Evolutionary conservation across 1,140 invertebrate species (phyloP).

Genomic region (Leptopilina clavipes): DNA sequence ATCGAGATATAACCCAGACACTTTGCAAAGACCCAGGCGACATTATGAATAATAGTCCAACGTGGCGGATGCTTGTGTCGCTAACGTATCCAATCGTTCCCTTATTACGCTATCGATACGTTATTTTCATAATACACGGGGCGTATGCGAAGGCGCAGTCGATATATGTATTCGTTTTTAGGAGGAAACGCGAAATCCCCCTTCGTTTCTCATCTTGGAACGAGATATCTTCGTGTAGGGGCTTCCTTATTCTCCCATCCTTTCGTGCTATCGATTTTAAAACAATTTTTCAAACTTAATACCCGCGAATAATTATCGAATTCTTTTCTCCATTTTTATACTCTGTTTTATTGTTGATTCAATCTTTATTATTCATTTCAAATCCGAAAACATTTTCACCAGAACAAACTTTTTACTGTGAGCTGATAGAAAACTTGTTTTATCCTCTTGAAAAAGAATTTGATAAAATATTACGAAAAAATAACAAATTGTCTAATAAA

Average conservation of each 20-base stretch:
- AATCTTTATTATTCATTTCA: too few relatives aligned
- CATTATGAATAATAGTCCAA: constrained; percentile 64
- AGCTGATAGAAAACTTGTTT: too few relatives aligned
- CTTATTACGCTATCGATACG: constrained; percentile 74
- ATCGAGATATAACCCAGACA: constrained; percentile 65
- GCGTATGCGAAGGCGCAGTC: neutral
- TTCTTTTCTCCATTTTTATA: too few relatives aligned
- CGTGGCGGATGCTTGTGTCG: constrained; percentile 58
- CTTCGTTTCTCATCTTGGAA: constrained; percentile 10
- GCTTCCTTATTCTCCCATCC: constrained; percentile 47
- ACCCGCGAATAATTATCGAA: constrained; percentile 68
- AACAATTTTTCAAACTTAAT: constrained; percentile 72
- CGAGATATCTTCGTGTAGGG: constrained; percentile 42
- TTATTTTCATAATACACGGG: constrained; percentile 64
- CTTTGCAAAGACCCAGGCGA: constrained; percentile 63
- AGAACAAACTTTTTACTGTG: too few relatives aligned
- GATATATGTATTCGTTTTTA: neutral
- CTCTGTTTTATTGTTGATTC: too few relatives aligned
- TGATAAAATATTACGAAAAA: too few relatives aligned
- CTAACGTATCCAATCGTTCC: constrained; percentile 70
- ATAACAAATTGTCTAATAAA: too few relatives aligned
- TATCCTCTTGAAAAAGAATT: too few relatives aligned
- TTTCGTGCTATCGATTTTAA: constrained; percentile 61
- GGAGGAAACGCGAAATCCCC: constrained; percentile 1
- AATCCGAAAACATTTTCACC: too few relatives aligned